Conservation (phyloP, 2,888 invertebrate species). For the Junonia oenone region DNA sequence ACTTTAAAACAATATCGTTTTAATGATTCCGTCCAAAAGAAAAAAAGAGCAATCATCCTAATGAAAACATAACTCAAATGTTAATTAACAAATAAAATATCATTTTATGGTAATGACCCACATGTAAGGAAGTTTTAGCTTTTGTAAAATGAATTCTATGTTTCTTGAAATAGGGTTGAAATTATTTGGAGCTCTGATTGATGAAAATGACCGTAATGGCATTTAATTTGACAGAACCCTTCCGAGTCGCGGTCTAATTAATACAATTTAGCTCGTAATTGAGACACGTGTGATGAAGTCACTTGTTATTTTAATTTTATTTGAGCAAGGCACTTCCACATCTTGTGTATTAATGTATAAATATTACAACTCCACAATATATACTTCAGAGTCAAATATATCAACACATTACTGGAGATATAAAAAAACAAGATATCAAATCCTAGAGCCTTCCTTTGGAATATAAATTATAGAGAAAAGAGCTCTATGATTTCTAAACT, state of each 20-base stretch:
- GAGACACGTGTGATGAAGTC: constrained; percentile 59
- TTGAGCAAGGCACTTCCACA: not conserved
- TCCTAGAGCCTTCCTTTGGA: too few relatives aligned
- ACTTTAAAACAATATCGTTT: not conserved
- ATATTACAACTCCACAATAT: too few relatives aligned
- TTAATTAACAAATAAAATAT: constrained; percentile 24
- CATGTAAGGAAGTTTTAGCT: constrained; percentile 34
- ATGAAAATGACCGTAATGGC: constrained; percentile 44
- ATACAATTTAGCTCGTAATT: constrained; percentile 75
- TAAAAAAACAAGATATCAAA: too few relatives aligned
- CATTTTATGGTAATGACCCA: constrained; percentile 58
- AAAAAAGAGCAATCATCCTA: constrained; percentile 1
- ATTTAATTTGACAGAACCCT: constrained; percentile 69
- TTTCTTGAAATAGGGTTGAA: constrained; percentile 1
- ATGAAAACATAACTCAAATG: constrained; percentile 13
- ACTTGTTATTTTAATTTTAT: not conserved
- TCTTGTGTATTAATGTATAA: too few relatives aligned
- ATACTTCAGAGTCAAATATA: too few relatives aligned
- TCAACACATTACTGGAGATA: too few relatives aligned
- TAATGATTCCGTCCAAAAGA: not conserved
- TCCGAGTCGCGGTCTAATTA: constrained; percentile 68
- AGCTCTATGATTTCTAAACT: too few relatives aligned
- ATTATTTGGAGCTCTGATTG: constrained; percentile 18
- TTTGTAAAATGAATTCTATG: constrained; percentile 11
- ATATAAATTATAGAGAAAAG: too few relatives aligned